A percentile compares a stretch with the other conserved stretches of the same genome.
Conservation (phyloP, 2,113 vertebrate species). For the Nothobranchius kuhntae region DNA sequence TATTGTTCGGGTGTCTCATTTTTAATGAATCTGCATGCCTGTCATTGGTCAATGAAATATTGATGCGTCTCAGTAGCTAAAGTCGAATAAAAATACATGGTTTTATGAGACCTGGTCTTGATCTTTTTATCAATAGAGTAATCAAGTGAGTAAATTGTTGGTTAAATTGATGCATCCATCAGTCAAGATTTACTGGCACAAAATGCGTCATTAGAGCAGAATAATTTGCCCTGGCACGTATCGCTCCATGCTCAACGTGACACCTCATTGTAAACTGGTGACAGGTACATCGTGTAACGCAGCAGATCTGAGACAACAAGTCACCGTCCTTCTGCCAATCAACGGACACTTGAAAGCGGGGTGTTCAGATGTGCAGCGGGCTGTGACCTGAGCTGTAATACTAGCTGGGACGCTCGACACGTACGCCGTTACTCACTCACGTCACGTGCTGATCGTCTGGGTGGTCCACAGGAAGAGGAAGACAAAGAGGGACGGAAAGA, state of each 20-base stretch:
- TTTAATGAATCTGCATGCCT: constrained; percentile 1
- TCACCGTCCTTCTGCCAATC: constrained; percentile 55
- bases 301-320: constrained; percentile 40
- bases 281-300: constrained; percentile 40
- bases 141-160: constrained; percentile 31
- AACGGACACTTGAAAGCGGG: constrained; percentile 58
- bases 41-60: constrained; percentile 24
- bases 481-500: constrained; percentile 37
- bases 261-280: constrained; percentile 42
- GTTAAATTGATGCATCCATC: constrained; percentile 39
- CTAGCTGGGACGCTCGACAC: constrained; percentile 41
- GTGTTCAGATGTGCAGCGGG: constrained; percentile 64
- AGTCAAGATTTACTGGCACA: constrained; percentile 5
- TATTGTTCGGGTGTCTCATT: constrained; percentile 7
- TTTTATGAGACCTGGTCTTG: background rate
- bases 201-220: background rate
- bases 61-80: constrained; percentile 14
- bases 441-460: constrained; percentile 36
- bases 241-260: constrained; percentile 11
- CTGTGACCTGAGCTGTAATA: constrained; percentile 65
- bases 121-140: constrained; percentile 28
- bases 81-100: background rate
- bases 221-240: background rate
- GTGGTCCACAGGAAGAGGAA: constrained; percentile 43
- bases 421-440: constrained; percentile 30